Base-by-base conservation (phyloP, 2,113 vertebrate species). In the Carollia perspicillata region DNA sequence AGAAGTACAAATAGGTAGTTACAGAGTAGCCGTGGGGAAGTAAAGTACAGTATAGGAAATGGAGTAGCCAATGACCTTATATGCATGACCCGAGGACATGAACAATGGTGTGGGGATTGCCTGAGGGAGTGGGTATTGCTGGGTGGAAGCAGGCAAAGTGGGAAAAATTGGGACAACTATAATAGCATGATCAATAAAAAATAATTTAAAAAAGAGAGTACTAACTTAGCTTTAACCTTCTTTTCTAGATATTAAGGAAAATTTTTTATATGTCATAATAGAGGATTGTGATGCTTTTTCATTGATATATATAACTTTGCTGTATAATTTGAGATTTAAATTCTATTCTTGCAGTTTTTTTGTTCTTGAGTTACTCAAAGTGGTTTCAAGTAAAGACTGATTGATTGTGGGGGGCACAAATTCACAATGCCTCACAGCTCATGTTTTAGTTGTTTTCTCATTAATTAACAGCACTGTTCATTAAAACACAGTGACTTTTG, bases 401-500 rank as follows among this genome's bases (percentile, higher is more conserved):
- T 92, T 95, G 95, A 74, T 84, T 77, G 42, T 5, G 1, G 53
- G 13, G 35, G 7, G 53, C 30, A 95, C 42, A 96, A 95, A 63
- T 89, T 85, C 91, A 44, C 66, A 97, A 93, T 69, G 90, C n/a
- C 11, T 94, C 80, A 96, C 86, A 83, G 12, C 9, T 83, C 33
- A 71, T 97, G 83, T 92, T 94, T 63, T 93, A 17, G 66, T 51
- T 93, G 65, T 94, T 98, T 98, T 94, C 69, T 96, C 87, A 92
- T 94, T 98, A 98, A 96, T 98, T 97, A 98, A 95, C 9, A 71
- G 63, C 87, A 94, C 17, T 72, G 63, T 90, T 97, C 94, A 97
- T 98, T 98, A 98, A 96, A 97, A 97, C 44, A 93, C 69, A 96
- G 95, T 95, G 96, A 95, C 93, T 86, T 97, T 97, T 96, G 69